Evolutionary conservation across 1,140 invertebrate genomes (phyloP), one percentile per base, ranked within the genome.

Genomic region (Arion vulgaris): DNA sequence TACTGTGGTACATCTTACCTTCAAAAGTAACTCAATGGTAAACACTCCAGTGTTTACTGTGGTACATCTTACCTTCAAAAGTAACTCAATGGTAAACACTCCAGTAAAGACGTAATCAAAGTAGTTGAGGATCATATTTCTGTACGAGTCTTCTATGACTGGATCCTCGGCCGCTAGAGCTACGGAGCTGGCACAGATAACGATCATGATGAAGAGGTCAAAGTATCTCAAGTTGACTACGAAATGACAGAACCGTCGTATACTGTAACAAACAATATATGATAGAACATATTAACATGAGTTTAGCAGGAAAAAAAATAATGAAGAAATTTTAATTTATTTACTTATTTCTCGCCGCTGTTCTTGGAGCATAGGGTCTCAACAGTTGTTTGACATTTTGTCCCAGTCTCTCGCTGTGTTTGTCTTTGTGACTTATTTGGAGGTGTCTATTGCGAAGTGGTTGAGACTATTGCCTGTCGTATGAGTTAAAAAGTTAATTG

Each of bases 31-130:
- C 94, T 99, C 99, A 93, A 99, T 95, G 69, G 98, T 98, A 94
- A 99, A 99, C 86, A 99, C 98, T 87, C 97, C 97, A 84, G 99
- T 99, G 94, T n/a, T n/a, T n/a, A n/a, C n/a, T n/a, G n/a, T n/a
- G n/a, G n/a, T n/a, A n/a, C n/a, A n/a, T n/a, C 41, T 15, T 45
- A 95, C 95, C 93, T 97, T 97, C 23, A 97, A 93, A 91, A 99
- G 94, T 98, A 99, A 98, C 94, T 99, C 99, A 93, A 99, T 95
- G 69, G 98, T 98, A 94, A 99, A 99, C 86, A 99, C 98, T 87
- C 97, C 97, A 84, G 99, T 99, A 94, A 99, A 99, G 89, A 97
- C 98, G 94, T 99, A 99, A 95, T 99, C 99, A 94, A 99, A 98
- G 93, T 98, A 98, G 92, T 99, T 98, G 85, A 99, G 94, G 87